Conservation (phyloP, 2,888 invertebrate genomes). For the Himalopsyche kuldschensis region DNA sequence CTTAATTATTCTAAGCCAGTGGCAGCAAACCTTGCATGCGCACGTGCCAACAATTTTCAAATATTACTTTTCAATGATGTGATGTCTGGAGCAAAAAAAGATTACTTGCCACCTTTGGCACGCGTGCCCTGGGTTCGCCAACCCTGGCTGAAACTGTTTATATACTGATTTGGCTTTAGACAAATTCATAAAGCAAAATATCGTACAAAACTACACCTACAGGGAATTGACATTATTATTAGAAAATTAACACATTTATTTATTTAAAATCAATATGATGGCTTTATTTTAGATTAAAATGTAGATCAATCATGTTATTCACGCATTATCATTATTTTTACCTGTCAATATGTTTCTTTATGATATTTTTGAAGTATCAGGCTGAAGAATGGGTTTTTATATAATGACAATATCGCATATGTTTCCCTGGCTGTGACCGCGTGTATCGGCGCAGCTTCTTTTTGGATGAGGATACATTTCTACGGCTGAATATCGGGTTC, state of each 20-base stretch:
- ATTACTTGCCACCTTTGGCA: too few relatives aligned
- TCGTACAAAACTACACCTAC: neutral
- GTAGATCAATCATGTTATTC: neutral
- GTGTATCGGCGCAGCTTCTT: neutral
- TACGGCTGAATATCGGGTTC: conserved; percentile 18
- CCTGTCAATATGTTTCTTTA: neutral
- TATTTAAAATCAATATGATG: neutral
- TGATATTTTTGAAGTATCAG: conserved; percentile 6
- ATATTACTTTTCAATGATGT: too few relatives aligned
- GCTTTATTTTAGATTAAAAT: neutral
- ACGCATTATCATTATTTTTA: neutral
- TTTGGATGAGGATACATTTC: conserved; percentile 7
- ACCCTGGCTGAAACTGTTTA: too few relatives aligned
- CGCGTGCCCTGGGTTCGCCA: too few relatives aligned
- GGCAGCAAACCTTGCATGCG: too few relatives aligned
- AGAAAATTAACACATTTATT: neutral
- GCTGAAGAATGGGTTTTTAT: conserved; percentile 3
- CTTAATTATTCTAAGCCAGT: too few relatives aligned
- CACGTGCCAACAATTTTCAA: too few relatives aligned
- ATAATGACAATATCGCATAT: neutral
- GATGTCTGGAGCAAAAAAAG: too few relatives aligned
- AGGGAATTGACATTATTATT: neutral
- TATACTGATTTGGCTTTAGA: neutral
- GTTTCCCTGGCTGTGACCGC: neutral
- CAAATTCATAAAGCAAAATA: neutral